These are phyloP conservation scores for Lanius ludovicianus DNA, from an alignment of 2,113 vertebrate species.

Conservation along the genomic window DNA sequence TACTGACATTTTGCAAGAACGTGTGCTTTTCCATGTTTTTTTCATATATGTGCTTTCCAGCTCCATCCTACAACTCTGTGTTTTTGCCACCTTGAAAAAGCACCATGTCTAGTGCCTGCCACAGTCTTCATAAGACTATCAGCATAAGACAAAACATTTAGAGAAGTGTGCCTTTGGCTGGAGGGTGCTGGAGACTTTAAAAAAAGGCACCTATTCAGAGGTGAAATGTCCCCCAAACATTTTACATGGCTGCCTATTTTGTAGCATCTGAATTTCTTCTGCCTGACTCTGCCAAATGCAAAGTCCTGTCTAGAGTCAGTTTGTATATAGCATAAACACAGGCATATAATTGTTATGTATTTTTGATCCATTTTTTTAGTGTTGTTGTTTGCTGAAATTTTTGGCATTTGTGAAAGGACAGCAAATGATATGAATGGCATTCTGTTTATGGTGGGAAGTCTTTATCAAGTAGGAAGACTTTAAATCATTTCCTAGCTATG, in stretches of 20 bases:
- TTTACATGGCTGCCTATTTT: neutral
- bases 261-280: neutral
- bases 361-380: neutral
- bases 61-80: neutral
- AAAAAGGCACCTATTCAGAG: neutral
- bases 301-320: neutral
- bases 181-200: fast-evolving
- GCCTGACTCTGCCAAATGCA: neutral
- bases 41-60: neutral
- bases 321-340: neutral
- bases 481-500: constrained; percentile 18
- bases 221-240: neutral
- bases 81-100: neutral
- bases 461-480: constrained; percentile 7
- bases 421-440: neutral
- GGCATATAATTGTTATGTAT: neutral
- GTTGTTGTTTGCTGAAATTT: neutral
- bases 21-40: neutral
- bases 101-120: neutral
- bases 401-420: neutral
- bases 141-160: neutral
- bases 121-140: neutral
- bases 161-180: neutral
- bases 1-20: neutral
- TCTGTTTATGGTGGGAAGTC: neutral